Evolutionary conservation across 2,113 vertebrate species (phyloP).

Genomic region (Sturnira hondurensis): DNA sequence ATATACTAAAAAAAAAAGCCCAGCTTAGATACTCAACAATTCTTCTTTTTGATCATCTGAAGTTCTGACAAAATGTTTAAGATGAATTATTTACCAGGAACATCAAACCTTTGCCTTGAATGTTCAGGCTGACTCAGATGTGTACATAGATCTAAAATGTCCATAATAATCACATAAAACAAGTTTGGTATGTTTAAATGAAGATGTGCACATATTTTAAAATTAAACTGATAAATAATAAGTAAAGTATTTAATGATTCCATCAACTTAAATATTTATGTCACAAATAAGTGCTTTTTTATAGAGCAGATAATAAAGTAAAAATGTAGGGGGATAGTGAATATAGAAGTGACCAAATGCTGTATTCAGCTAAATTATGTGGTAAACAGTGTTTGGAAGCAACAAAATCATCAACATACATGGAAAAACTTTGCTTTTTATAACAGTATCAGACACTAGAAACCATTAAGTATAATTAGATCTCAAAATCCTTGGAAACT

Average conservation of each 20-base stretch:
- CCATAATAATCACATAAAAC: not conserved
- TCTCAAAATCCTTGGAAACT: not conserved
- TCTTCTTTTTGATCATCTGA: constrained; percentile 29
- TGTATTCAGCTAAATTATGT: not conserved
- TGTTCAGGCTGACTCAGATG: constrained; percentile 20
- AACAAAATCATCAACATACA: not conserved
- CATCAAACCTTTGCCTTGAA: constrained; percentile 5
- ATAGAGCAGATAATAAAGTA: not conserved
- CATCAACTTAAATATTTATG: not conserved
- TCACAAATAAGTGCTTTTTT: not conserved
- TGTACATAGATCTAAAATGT: not conserved
- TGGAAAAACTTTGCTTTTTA: not conserved
- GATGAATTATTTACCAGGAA: constrained; percentile 56
- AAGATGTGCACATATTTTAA: not conserved
- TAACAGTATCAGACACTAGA: not conserved
- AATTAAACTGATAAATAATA: not conserved
- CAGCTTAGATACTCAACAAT: not conserved
- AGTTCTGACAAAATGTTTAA: constrained; percentile 38
- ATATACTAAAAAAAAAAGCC: not conserved
- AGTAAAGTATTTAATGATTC: not conserved
- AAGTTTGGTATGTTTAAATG: not conserved
- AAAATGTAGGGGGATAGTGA: not conserved
- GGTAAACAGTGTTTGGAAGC: not conserved
- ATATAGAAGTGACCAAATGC: not conserved
- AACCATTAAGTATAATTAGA: not conserved